Percentiles rank a stretch among this genome's conserved stretches.
Conservation (phyloP, 2,888 invertebrate genomes). For the Polylopha cassiicola region DNA sequence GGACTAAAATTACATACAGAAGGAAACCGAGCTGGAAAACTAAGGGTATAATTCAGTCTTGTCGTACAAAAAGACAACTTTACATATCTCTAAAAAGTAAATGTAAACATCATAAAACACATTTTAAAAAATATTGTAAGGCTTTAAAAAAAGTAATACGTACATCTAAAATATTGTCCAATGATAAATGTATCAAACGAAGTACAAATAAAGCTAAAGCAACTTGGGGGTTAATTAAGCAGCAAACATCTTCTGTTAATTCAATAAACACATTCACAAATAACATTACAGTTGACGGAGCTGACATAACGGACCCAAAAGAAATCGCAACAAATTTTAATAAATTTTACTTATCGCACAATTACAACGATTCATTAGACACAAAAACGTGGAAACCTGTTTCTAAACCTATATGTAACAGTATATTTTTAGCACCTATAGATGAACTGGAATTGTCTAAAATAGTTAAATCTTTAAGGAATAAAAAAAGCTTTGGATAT, state of each 20-base stretch:
- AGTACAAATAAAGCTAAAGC: slow-evolving; percentile 1
- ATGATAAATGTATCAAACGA: background rate
- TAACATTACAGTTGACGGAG: background rate
- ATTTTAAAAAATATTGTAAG: background rate
- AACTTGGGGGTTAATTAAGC: background rate
- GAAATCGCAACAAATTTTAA: background rate
- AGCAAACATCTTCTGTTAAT: background rate
- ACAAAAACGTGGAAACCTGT: background rate
- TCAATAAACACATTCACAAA: background rate
- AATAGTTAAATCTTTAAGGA: slow-evolving; percentile 1
- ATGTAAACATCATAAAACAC: background rate
- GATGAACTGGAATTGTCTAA: background rate
- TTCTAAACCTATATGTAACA: background rate
- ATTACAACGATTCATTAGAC: background rate
- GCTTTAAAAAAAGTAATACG: background rate
- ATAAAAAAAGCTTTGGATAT: slow-evolving; percentile 3
- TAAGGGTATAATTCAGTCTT: background rate
- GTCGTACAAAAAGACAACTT: too few species aligned
- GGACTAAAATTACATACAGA: background rate
- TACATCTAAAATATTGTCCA: background rate
- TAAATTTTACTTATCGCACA: background rate
- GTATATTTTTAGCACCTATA: slow-evolving; percentile 4
- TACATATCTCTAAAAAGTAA: too few species aligned
- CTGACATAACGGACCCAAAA: background rate
- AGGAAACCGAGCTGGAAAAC: background rate